Evolutionary conservation across 2,113 vertebrate genomes (phyloP), one percentile per base, ranked within the genome.

Genomic region (Romanogobio albipinnatus): DNA sequence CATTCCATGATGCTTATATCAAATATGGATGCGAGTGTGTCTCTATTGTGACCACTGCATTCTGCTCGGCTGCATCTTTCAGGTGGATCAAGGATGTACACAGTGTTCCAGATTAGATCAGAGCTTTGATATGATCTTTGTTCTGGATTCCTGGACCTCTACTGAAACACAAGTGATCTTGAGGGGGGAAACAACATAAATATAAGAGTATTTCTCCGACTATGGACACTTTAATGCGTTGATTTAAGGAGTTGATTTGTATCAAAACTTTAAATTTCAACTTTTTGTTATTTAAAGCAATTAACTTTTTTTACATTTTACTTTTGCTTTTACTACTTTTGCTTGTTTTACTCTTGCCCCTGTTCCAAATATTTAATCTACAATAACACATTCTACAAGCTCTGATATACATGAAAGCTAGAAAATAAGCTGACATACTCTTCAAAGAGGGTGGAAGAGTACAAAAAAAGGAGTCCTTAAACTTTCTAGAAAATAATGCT

Each of bases 1-100:
- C 33, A 61, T 33, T 76, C 58, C 62, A 7, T 19, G 39, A 9
- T 39, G 13, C 26, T 66, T 81, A 47, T 51, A 49, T 47, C 53
- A 70, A 76, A 79, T 61, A 73, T 68, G 59, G 68, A 75, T 49
- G 39, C 24, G 26, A 76, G 71, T n/a, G 19, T 75, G 39, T 80
- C 58, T 79, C 58, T 73, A 62, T 62, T n/a, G 39, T 79, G 64
- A 62, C 81, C 75, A 79, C 36, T 8, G 43, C 9, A 49, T 87
- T 84, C 86, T 84, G 86, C 66, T 74, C 45, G 29, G 14, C 64
- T 74, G 81, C 26, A 6, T 70, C 64, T 43, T 64, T 64, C 59
- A 64, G 47, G 74, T 15, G 33, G 13, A 61, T 45, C 56, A 1
- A 36, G 62, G 45, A 81, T 81, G 45, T 49, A 68, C n/a, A 81